phyloP scores from a whole-genome alignment of 2,797 vertebrate species.

The Picus viridis region DNA sequence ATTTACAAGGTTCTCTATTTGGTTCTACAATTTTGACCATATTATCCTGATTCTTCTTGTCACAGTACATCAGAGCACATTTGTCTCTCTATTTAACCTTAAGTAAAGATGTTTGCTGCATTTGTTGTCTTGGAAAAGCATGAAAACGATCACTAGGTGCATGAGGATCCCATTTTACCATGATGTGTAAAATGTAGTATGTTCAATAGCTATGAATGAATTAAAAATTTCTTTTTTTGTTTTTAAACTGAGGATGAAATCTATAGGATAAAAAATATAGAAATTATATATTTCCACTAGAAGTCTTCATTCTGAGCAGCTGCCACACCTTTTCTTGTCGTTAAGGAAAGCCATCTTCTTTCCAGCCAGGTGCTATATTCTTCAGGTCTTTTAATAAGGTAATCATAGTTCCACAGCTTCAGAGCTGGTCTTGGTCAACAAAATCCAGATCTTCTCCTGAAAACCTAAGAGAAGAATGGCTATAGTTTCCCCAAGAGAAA shows the following conservation, averaged over 20 bases:
- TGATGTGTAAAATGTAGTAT: background rate
- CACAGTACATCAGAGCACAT: background rate
- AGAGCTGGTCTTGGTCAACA: background rate
- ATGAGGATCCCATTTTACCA: background rate
- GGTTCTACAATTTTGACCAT: background rate
- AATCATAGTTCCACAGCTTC: background rate
- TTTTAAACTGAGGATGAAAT: background rate
- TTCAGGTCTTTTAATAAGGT: background rate
- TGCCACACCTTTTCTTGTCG: background rate
- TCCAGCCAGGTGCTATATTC: background rate
- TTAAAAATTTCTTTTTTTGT: background rate
- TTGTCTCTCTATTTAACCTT: background rate
- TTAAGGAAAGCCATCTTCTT: background rate
- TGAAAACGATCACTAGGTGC: background rate
- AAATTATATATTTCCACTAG: no score
- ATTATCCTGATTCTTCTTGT: background rate
- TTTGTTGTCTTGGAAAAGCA: background rate
- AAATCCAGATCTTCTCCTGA: background rate
- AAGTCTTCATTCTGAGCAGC: background rate
- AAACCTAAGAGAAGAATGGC: background rate
- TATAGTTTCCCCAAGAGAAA: background rate
- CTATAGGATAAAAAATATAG: no score
- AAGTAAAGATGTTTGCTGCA: background rate
- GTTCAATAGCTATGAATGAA: background rate
- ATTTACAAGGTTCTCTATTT: conserved; percentile 30